Base-by-base conservation (phyloP, 2,888 invertebrate species). In the Pristionchus mayeri region DNA sequence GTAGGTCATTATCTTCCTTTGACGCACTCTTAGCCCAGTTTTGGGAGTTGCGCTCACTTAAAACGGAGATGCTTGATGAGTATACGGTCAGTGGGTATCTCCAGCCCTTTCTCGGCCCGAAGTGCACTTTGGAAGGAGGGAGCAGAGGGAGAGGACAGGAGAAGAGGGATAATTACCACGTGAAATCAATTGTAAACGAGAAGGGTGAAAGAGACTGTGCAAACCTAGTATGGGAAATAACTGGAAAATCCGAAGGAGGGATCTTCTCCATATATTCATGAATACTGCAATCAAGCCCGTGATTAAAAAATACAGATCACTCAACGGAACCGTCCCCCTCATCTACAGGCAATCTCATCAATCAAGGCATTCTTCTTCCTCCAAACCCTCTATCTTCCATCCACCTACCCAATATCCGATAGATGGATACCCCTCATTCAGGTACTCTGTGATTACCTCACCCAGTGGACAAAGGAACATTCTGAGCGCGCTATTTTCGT, bases 161-260 rank as follows among this genome's bases (percentile, higher is more conserved):
- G n/a, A n/a, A n/a, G 13, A 34, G 27, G 75, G 13, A 75, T 75
- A 75, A 75, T 75, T 75, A 75, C 44, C 34, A n/a, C 11, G 75
- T 75, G 75, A 44, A 75, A 75, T 75, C 75, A 75, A 75, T 75
- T 75, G 75, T 48, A 75, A 75, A 75, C 75, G 67, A 67, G 67
- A 63, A 11, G 11, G 27, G 37, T 37, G 67, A 67, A 67, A 67
- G 67, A 67, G 67, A 67, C 67, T 67, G 37, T 6, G 0, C 37
- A 37, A 67, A 60, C 57, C 57, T 27, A 60, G 24, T 54, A 24
- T 54, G 54, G 11, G 11, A n/a, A 27, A 60, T 60, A 11, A 6
- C 52, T 21, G 4, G 27, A 60, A 21, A 54, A 54, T 54, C 54
- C 24, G 24, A 54, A 54, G 21, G 54, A 54, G 54, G 27, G 57